Percentiles rank a stretch among this genome's conserved stretches.
phyloP scores from a whole-genome alignment of 2,888 invertebrate species.

The Tyria jacobaeae region DNA sequence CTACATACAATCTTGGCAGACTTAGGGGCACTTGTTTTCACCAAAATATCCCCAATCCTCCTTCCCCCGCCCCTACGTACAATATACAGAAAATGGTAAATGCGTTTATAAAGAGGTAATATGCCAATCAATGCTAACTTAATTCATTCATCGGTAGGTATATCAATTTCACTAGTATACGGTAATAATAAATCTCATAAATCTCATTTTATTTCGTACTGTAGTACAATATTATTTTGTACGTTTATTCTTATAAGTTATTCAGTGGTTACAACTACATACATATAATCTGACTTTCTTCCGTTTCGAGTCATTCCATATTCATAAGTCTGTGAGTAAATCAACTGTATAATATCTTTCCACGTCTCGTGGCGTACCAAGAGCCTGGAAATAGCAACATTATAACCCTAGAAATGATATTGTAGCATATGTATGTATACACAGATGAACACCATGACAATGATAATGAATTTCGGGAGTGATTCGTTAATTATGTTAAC shows the following conservation, averaged over 20 bases:
- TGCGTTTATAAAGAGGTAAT: neutral
- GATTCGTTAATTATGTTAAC: neutral
- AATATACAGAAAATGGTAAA: no score
- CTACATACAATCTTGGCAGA: no score
- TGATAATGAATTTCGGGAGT: neutral
- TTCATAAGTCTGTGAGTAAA: conserved; percentile 50
- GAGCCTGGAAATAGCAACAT: conserved; percentile 44
- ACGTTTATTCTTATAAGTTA: conserved; percentile 40
- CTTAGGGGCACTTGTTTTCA: no score
- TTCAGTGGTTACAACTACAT: conserved; percentile 23
- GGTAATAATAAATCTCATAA: no score
- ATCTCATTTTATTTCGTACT: neutral
- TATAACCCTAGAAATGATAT: conserved; percentile 32
- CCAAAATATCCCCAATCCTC: no score
- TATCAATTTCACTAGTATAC: no score
- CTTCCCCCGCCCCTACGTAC: no score
- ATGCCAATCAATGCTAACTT: neutral
- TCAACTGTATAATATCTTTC: conserved; percentile 44
- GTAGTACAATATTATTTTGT: conserved; percentile 9
- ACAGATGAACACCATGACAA: neutral
- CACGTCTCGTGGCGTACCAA: conserved; percentile 32
- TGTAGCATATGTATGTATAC: conserved; percentile 14
- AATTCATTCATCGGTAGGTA: no score
- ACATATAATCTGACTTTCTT: conserved; percentile 33
- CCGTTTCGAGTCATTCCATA: conserved; percentile 47